Evolutionary conservation across 2,888 invertebrate genomes (phyloP), one percentile per base, ranked within the genome.

Genomic region (Melangyna quadrimaculata): DNA sequence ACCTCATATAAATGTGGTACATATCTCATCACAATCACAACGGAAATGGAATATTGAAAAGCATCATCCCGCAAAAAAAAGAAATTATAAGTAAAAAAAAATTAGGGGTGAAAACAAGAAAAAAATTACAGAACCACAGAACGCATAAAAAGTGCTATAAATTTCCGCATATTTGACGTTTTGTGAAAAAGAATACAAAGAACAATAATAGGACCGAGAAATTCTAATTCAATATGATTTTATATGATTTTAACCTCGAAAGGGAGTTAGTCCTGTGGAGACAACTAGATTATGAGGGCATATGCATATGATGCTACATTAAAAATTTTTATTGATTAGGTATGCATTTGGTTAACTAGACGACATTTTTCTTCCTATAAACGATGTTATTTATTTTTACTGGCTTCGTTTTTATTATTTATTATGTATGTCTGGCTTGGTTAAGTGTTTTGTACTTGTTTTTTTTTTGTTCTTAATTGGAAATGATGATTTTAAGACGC

Each of bases 131-230:
- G n/a, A 63, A 1, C 17, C 1, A 43, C 40, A 63, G 35, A 67
- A 67, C 48, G 24, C 77, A 40, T 72, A 81, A 72, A 79, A 86
- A 86, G 51, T 78, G 86, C 70, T 78, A 81, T 86, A 86, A 78
- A 86, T 81, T 73, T 86, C 48, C 67, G n/a, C 27, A 67, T 51
- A 67, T 67, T 51, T 67, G 67, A 67, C 67, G n/a, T 51, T 48
- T 37, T 14, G 24, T 48, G 37, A 7, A 45, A 45, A 63, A 63
- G 37, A 1, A 8, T 12, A 9, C 8, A 9, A 24, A 8, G 3
- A 4, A 45, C 19, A n/a, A 19, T 29, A n/a, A 53, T 14, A 19
- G n/a, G 27, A 45, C 57, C 24, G 27, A 32, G 45, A 63, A 75
- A 75, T 81, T 86, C 72, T 70, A 81, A 86, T 86, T 86, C 73